These are phyloP conservation scores for Euwallacea similis DNA, from an alignment of 1,140 invertebrate species.

Conservation along the genomic window DNA sequence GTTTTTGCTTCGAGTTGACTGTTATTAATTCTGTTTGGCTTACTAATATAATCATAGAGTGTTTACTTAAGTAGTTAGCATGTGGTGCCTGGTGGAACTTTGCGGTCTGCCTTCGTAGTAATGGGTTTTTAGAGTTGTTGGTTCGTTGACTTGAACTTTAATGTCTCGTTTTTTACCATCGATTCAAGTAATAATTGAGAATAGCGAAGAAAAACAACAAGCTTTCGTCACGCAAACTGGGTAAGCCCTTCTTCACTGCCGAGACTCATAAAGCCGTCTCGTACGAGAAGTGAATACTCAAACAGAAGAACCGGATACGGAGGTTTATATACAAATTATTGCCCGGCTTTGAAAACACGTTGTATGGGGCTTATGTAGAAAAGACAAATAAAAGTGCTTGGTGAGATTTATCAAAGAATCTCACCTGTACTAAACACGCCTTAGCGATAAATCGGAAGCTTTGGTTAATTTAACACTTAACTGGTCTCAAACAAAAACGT, in stretches of 20 bases:
- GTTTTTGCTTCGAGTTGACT: constrained; percentile 37
- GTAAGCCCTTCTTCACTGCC: background rate
- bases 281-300: constrained; percentile 13
- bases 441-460: background rate
- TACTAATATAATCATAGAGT: constrained; percentile 38
- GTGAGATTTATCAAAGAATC: too few species aligned
- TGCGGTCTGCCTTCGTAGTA: constrained; percentile 10
- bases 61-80: constrained; percentile 36
- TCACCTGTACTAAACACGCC: too few species aligned
- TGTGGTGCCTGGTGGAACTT: constrained; percentile 24
- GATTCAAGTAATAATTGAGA: too few species aligned
- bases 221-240: background rate
- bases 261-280: background rate
- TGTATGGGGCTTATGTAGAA: too few species aligned
- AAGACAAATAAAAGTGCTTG: too few species aligned
- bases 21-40: constrained; percentile 40
- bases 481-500: constrained; percentile 22
- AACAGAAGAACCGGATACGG: constrained; percentile 18
- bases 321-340: constrained; percentile 1
- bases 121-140: background rate
- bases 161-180: background rate
- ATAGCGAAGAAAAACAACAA: too few species aligned
- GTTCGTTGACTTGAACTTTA: background rate
- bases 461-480: constrained; percentile 28
- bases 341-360: background rate